Base-by-base conservation (phyloP, 1,140 invertebrate genomes). In the Eulimnadia texana region DNA sequence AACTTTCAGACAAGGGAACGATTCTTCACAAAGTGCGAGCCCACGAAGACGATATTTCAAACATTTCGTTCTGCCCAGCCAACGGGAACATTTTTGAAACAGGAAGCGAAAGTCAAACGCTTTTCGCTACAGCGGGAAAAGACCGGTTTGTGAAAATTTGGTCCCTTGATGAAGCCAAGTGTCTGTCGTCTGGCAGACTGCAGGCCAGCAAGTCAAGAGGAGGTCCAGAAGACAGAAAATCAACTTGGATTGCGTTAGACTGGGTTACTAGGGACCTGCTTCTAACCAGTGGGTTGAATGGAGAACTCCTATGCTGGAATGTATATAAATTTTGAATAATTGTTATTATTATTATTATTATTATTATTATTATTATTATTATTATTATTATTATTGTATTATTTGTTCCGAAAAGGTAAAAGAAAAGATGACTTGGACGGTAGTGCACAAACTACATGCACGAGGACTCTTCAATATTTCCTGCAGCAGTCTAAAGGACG, bases 1-100 rank as follows among this genome's bases (percentile, higher is more conserved):
- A 19, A 11, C 70, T 68, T 67, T 60, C 64, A 80, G 79, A 75
- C 58, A 69, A 72, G 63, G 81, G 82, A 3, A 72, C 71, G 62
- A 66, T 85, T 51, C 61, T 82, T 20, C 82, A 83, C 60, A 82
- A 81, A 74, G 70, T 87, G 3, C 76, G 82, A 67, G 80, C 80
- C 6, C 85, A 88, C 69, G 80, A 87, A 71, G 76, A 78, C n/a
- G 81, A 84, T 66, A 77, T 88, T 50, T 70, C 80, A 19, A 54
- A 29, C 64, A 72, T 28, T 80, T 79, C 72, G 67, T 81, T 54
- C 68, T 80, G 24, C 67, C 33, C 63, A 67, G 29, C 16, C 28
- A 60, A 55, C 28, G 47, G 23, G 22, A 68, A 67, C 27, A 47
- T 52, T 24, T 65, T 64, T 62, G 58, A 60, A 22, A 67, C 63